A percentile compares a stretch with the other conserved stretches of the same genome.
Evolutionary conservation across 92 coral and sea anemone genomes (phyloP).

Genomic region (Micromussa lordhowensis): DNA sequence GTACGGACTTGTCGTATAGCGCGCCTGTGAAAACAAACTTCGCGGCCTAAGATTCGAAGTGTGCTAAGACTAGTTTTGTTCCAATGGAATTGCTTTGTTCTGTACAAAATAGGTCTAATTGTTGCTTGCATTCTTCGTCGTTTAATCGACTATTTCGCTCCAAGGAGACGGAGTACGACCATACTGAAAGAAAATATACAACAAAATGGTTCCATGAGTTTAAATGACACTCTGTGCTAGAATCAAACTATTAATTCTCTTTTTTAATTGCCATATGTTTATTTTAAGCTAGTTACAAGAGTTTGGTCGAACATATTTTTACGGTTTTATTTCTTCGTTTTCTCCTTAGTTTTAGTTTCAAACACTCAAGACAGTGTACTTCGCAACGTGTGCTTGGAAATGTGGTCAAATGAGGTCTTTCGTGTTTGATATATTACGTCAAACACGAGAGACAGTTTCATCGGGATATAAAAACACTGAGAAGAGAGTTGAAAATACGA

Average conservation of each 20-base stretch:
- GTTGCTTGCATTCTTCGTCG: not conserved
- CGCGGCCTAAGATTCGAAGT: not conserved
- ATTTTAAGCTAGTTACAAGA: not conserved
- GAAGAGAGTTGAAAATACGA: too few species aligned
- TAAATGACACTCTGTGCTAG: too few species aligned
- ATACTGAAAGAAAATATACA: constrained; percentile 39
- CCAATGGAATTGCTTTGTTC: not conserved
- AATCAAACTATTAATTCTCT: not conserved
- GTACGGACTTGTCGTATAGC: not conserved
- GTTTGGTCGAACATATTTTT: not conserved
- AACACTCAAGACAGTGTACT: too few species aligned
- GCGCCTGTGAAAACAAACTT: not conserved
- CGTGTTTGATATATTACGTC: too few species aligned
- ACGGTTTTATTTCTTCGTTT: too few species aligned
- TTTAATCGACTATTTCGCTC: constrained; percentile 42
- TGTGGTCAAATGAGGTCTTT: too few species aligned
- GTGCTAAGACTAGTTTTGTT: not conserved
- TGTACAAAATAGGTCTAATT: not conserved
- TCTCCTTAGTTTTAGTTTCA: too few species aligned
- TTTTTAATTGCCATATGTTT: not conserved
- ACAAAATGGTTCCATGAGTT: not conserved
- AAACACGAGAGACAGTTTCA: too few species aligned
- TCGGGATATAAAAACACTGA: too few species aligned
- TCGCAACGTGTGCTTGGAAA: too few species aligned
- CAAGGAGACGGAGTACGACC: constrained; percentile 42